Percentiles rank a stretch among this genome's conserved stretches.
These are phyloP conservation scores for Rhagologus leucostigma DNA, from an alignment of 2,113 vertebrate genomes.

Conservation along the genomic window DNA sequence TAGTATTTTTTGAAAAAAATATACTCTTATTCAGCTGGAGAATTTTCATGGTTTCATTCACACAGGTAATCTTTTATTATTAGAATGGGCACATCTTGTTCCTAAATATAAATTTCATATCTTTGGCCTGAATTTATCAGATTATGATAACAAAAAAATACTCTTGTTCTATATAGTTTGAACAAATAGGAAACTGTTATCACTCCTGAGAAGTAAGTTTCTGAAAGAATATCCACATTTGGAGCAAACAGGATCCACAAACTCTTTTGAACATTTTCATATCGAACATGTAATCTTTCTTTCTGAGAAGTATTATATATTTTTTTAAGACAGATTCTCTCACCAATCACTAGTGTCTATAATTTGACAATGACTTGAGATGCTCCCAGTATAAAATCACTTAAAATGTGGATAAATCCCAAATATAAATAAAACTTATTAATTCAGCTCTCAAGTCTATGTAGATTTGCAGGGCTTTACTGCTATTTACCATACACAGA, in stretches of 20 bases:
- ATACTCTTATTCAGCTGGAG: background rate
- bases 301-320: background rate
- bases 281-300: background rate
- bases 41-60: background rate
- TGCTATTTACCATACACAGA: background rate
- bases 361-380: background rate
- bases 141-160: background rate
- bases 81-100: background rate
- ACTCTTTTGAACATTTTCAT: background rate
- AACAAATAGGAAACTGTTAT: background rate
- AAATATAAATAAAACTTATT: background rate
- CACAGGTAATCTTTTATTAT: background rate
- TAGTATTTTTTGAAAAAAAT: background rate
- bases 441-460: background rate
- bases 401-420: background rate
- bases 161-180: background rate
- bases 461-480: constrained; percentile 15
- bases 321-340: background rate
- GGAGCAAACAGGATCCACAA: background rate
- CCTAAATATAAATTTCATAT: background rate
- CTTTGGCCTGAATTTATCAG: background rate
- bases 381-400: background rate
- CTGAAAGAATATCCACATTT: background rate
- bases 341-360: background rate
- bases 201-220: background rate